A percentile compares a stretch with the other conserved stretches of the same genome.
Evolutionary conservation across 2,888 invertebrate species (phyloP).

Genomic region (Caenorhabditis zanzibari): DNA sequence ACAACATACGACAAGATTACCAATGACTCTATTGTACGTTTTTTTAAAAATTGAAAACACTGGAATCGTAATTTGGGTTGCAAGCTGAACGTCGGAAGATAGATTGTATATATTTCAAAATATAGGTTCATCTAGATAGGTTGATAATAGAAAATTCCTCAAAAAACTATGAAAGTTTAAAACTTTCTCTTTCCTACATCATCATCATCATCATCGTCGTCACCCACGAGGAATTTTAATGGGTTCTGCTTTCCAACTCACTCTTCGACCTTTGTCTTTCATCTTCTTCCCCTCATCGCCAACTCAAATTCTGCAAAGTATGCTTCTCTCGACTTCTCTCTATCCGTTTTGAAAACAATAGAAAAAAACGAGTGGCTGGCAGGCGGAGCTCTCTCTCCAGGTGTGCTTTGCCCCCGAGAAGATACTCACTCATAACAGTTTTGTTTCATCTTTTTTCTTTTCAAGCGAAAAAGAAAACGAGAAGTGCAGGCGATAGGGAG

Average conservation of each 20-base stretch:
- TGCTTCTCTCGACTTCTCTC: conserved; percentile 6
- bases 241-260: conserved; percentile 39
- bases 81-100: too few species aligned
- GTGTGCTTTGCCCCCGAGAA: conserved; percentile 46
- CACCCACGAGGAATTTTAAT: conserved; percentile 18
- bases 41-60: neutral
- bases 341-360: conserved; percentile 42
- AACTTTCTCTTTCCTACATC: neutral
- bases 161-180: neutral
- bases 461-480: conserved; percentile 11
- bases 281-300: conserved; percentile 9
- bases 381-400: conserved; percentile 29
- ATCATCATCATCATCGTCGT: neutral
- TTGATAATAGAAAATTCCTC: too few species aligned
- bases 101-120: too few species aligned
- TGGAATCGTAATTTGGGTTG: neutral
- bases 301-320: conserved; percentile 26
- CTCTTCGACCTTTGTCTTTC: conserved; percentile 46
- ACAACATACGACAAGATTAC: conserved; percentile 35
- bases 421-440: conserved; percentile 47
- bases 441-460: conserved; percentile 45
- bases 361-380: neutral
- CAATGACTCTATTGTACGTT: conserved; percentile 38
- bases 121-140: neutral
- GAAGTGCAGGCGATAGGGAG: conserved; percentile 21